Evolutionary conservation across 2,888 invertebrate species (phyloP).

Genomic region (Drosophila rubida): DNA sequence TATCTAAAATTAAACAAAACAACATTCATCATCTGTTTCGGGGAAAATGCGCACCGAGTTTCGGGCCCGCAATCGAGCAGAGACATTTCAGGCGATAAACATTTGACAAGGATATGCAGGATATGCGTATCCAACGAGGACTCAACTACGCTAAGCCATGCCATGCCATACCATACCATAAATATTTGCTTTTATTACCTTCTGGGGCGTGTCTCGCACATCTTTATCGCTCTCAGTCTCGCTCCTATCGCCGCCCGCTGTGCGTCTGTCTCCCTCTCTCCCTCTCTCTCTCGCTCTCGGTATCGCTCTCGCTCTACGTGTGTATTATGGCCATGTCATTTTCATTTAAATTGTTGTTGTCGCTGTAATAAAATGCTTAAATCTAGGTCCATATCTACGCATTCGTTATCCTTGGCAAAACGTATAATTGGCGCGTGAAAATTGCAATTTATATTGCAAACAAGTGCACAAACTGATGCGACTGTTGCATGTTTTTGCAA

Average conservation of each 20-base stretch:
- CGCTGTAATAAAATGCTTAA: slow-evolving; percentile 78
- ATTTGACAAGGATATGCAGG: slow-evolving; percentile 17
- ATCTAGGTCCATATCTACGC: slow-evolving; percentile 84
- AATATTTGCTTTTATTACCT: slow-evolving; percentile 67
- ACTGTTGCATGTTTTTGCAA: slow-evolving; percentile 11
- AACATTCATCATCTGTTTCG: slow-evolving; percentile 30
- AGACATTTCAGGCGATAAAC: slow-evolving; percentile 2
- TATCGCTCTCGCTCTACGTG: not conserved
- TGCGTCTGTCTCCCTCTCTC: not conserved
- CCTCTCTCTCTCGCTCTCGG: not conserved
- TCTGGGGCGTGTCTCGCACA: slow-evolving; percentile 54
- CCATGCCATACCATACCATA: slow-evolving; percentile 48
- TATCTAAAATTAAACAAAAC: slow-evolving; percentile 21
- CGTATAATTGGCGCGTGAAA: slow-evolving; percentile 49
- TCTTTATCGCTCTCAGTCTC: slow-evolving; percentile 53
- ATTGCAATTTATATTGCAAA: slow-evolving; percentile 57
- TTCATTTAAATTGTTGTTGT: slow-evolving; percentile 71
- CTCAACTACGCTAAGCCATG: slow-evolving; percentile 25
- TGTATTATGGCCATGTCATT: slow-evolving; percentile 63
- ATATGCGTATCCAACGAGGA: slow-evolving; percentile 10
- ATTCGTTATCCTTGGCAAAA: slow-evolving; percentile 81
- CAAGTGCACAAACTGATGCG: slow-evolving; percentile 30
- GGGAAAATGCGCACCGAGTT: slow-evolving; percentile 32
- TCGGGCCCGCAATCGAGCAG: not conserved
- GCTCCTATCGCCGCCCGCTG: not conserved